Evolutionary conservation across 1,140 invertebrate species (phyloP).

Genomic region (Triops longicaudatus): DNA sequence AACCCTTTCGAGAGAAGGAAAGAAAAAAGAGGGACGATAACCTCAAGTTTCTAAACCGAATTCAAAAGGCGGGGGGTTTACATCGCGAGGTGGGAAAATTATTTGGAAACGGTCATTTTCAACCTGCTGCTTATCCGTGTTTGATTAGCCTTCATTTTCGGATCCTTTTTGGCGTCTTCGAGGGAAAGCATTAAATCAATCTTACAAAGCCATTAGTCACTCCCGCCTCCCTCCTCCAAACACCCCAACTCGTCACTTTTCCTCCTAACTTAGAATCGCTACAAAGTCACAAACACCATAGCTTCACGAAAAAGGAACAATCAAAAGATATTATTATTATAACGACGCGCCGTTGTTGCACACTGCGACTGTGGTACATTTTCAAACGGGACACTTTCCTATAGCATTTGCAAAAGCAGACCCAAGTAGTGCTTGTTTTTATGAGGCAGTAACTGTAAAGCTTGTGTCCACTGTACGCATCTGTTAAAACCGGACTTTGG

Average conservation of each 20-base stretch:
- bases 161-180: background rate
- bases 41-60: background rate
- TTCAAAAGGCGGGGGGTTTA: background rate
- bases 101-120: constrained; percentile 2
- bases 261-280: background rate
- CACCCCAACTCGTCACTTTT: background rate
- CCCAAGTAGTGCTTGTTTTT: no score
- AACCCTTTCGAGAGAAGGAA: background rate
- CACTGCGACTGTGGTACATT: no score
- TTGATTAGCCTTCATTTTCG: background rate
- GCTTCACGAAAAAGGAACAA: background rate
- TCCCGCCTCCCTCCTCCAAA: background rate
- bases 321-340: no score
- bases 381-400: no score
- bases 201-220: constrained; percentile 12
- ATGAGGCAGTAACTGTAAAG: no score
- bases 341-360: no score
- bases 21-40: background rate
- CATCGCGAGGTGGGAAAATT: constrained; percentile 6
- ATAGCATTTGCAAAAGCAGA: no score
- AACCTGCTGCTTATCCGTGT: background rate
- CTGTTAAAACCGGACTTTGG: no score
- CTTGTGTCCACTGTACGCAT: no score
- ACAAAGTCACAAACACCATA: background rate
- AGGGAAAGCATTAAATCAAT: constrained; percentile 2